phyloP scores from a whole-genome alignment of 2,888 invertebrate genomes.

The Nesidiocoris tenuis region DNA sequence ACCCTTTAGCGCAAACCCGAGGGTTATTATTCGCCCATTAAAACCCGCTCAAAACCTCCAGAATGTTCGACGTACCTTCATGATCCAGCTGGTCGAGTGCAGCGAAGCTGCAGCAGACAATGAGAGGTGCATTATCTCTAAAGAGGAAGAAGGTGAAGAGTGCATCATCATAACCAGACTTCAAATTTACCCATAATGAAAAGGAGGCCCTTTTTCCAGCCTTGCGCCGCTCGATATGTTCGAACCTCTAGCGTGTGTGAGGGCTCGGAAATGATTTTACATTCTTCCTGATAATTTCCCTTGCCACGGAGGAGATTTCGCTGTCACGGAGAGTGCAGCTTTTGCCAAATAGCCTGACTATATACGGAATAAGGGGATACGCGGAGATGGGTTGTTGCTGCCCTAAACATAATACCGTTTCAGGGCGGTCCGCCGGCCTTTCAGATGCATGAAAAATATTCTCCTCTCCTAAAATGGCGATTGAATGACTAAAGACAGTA shows the following conservation, averaged over 20 bases:
- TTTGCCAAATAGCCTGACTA: not conserved
- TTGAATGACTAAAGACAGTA: too few species aligned
- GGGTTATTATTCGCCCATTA: constrained; percentile 42
- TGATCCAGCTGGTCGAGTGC: not conserved
- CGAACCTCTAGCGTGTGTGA: constrained; percentile 30
- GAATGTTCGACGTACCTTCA: not conserved
- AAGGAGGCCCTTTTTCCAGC: constrained; percentile 17
- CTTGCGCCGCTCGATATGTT: not conserved
- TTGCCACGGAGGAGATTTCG: not conserved
- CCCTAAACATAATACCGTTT: too few species aligned
- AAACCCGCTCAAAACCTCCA: constrained; percentile 23
- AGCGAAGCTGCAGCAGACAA: constrained; percentile 17
- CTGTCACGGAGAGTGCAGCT: not conserved
- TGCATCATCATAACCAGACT: constrained; percentile 31
- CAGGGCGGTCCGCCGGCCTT: too few species aligned
- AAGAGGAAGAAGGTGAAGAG: constrained; percentile 28
- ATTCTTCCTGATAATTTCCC: not conserved
- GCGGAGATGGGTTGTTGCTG: not conserved
- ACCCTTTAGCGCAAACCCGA: constrained; percentile 3
- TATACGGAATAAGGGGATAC: not conserved
- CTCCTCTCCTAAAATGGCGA: too few species aligned
- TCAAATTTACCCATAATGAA: constrained; percentile 39
- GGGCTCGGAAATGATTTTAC: constrained; percentile 38
- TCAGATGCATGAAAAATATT: too few species aligned
- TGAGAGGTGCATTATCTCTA: constrained; percentile 42